Conservation (phyloP, 2,113 vertebrate genomes). For the Gymnogyps californianus region DNA sequence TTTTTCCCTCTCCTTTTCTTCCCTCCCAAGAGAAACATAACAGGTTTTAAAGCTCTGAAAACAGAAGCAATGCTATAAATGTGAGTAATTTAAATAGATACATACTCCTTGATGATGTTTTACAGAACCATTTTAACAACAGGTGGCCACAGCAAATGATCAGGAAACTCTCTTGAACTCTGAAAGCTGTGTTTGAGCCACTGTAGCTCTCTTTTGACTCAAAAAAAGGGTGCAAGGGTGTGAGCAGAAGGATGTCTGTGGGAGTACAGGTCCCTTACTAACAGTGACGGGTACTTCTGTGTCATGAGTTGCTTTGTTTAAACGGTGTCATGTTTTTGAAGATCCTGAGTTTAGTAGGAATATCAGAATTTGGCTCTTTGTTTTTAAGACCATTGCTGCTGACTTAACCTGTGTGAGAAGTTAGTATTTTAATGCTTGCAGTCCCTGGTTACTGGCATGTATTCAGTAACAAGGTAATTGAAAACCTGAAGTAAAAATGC, state of each 20-base stretch:
- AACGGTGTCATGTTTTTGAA: neutral
- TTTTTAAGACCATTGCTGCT: neutral
- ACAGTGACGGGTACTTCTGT: neutral
- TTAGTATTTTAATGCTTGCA: neutral
- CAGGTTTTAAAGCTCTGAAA: neutral
- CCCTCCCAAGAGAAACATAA: rapidly evolving
- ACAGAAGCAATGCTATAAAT: neutral
- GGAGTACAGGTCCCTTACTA: neutral
- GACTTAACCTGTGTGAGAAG: neutral
- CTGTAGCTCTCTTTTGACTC: neutral
- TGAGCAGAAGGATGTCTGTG: neutral
- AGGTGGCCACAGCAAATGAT: neutral
- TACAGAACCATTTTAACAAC: neutral
- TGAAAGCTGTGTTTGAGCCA: neutral
- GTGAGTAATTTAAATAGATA: neutral
- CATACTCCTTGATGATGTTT: neutral
- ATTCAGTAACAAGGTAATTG: neutral
- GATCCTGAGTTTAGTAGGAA: neutral
- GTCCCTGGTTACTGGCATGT: neutral
- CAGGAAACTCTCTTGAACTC: neutral
- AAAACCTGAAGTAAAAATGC: neutral
- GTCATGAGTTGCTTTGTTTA: neutral
- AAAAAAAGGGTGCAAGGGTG: neutral
- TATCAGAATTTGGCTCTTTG: neutral
- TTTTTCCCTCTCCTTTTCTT: rapidly evolving